A percentile compares a stretch with the other conserved stretches of the same genome.
phyloP scores from a whole-genome alignment of 2,888 invertebrate species.

The Drosophila vallismaia region DNA sequence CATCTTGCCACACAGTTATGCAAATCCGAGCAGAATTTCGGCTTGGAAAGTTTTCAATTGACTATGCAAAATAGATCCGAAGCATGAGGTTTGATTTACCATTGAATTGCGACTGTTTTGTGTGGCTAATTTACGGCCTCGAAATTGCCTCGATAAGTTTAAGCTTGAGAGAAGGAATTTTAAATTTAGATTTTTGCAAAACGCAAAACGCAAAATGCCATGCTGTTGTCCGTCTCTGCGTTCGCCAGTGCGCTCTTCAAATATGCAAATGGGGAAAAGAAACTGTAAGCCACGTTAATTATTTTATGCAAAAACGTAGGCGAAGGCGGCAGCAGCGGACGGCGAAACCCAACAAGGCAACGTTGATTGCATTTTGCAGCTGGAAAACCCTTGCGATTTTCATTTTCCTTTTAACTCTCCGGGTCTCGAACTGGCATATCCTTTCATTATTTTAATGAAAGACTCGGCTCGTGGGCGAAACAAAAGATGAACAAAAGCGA shows the following conservation, averaged over 20 bases:
- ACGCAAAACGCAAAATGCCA: neutral
- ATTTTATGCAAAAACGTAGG: constrained; percentile 60
- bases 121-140: constrained; percentile 18
- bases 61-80: constrained; percentile 37
- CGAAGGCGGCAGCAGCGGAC: constrained; percentile 6
- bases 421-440: constrained; percentile 40
- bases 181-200: constrained; percentile 13
- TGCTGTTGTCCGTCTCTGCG: neutral
- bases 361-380: constrained; percentile 69
- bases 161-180: constrained; percentile 3
- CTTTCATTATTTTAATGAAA: constrained; percentile 72
- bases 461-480: constrained; percentile 34
- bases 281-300: constrained; percentile 66
- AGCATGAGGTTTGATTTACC: constrained; percentile 25
- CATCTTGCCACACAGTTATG: constrained; percentile 21
- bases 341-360: constrained; percentile 54
- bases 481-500: constrained; percentile 32
- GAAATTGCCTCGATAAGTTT: constrained; percentile 11
- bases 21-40: constrained; percentile 28
- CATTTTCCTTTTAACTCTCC: constrained; percentile 1
- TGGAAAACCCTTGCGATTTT: constrained; percentile 33
- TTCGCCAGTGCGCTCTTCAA: constrained; percentile 17
- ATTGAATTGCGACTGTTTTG: constrained; percentile 20
- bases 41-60: constrained; percentile 54
- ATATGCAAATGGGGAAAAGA: constrained; percentile 63